Evolutionary conservation across 1,140 invertebrate species (phyloP).

Genomic region (Melipona quadrifasciata): DNA sequence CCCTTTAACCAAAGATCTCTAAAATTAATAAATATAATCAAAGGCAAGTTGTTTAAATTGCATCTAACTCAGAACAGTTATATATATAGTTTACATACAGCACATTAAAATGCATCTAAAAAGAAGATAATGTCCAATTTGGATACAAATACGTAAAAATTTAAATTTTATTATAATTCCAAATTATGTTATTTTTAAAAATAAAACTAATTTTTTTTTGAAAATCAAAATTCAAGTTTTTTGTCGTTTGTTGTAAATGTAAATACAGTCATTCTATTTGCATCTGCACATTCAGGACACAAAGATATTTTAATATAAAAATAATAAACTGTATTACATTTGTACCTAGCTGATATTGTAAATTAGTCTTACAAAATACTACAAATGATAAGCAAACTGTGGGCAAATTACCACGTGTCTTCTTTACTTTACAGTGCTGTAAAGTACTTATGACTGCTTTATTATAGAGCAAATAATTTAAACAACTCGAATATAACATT

Average conservation of each 20-base stretch:
- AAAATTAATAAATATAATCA: background rate
- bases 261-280: background rate
- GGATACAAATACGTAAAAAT: background rate
- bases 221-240: background rate
- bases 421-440: slow-evolving; percentile 64
- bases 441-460: slow-evolving; percentile 27
- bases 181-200: background rate
- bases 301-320: slow-evolving; percentile 37
- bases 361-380: slow-evolving; percentile 22
- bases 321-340: slow-evolving; percentile 34
- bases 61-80: background rate
- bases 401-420: slow-evolving; percentile 40
- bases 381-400: slow-evolving; percentile 24
- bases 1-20: background rate
- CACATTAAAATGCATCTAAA: slow-evolving; percentile 15
- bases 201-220: background rate
- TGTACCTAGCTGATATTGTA: slow-evolving; percentile 29
- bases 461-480: background rate
- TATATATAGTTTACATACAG: background rate
- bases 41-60: background rate
- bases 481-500: background rate
- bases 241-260: background rate
- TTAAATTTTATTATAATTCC: background rate
- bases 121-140: too few species aligned
- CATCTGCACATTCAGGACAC: background rate